These are phyloP conservation scores for Stomatorhinus ivindoensis DNA, from an alignment of 2,113 vertebrate genomes.

Conservation along the genomic window DNA sequence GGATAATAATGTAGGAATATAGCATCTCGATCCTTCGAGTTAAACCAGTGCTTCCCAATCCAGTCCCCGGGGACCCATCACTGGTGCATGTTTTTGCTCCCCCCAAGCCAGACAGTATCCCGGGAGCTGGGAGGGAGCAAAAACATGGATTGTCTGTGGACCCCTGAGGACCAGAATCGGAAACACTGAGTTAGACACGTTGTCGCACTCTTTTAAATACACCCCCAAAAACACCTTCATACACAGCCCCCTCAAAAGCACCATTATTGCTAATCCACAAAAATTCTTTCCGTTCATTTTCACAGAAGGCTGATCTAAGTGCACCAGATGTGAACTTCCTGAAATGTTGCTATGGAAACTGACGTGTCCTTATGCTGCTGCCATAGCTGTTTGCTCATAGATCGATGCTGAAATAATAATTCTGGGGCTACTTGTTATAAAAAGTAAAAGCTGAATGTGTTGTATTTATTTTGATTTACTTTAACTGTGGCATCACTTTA, in stretches of 20 bases:
- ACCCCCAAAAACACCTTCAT: neutral
- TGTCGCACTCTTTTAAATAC: neutral
- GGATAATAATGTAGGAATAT: neutral
- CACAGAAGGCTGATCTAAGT: neutral
- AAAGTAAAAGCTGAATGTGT: neutral
- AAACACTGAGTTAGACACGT: neutral
- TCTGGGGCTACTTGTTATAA: neutral
- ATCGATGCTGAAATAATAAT: neutral
- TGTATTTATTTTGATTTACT: neutral
- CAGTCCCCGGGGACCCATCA: neutral
- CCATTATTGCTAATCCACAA: neutral
- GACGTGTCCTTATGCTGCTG: neutral
- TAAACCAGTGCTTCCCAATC: neutral
- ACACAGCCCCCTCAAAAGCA: neutral
- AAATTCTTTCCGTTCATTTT: neutral
- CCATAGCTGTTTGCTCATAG: neutral
- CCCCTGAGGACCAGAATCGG: neutral
- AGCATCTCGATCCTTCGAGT: neutral
- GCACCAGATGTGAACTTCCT: neutral
- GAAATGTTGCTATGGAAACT: conserved; percentile 11
- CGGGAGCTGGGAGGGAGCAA: neutral
- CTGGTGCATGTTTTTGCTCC: neutral
- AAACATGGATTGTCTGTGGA: neutral
- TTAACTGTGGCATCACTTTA: neutral
- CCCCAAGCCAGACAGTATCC: neutral